Percentiles rank a stretch among this genome's conserved stretches.
These are phyloP conservation scores for Sciurus carolinensis DNA, from an alignment of 2,797 vertebrate genomes.

Conservation along the genomic window DNA sequence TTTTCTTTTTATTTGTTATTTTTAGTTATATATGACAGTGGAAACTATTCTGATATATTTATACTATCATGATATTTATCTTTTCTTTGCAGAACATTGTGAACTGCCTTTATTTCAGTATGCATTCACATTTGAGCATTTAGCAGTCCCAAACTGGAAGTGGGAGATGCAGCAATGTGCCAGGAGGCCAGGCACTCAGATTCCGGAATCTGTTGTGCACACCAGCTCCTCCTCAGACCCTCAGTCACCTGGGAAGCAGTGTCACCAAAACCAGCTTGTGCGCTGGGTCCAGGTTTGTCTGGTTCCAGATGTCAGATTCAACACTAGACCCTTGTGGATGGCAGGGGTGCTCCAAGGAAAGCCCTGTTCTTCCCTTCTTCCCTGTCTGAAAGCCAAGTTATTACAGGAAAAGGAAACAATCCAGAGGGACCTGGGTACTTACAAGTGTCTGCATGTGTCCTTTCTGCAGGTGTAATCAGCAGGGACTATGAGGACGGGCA, in stretches of 20 bases:
- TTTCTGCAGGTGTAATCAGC: conserved; percentile 44
- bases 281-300: conserved; percentile 53
- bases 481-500: conserved; percentile 16
- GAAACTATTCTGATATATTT: too few relatives aligned
- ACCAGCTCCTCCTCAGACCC: conserved; percentile 42
- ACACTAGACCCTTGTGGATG: conserved; percentile 59
- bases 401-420: conserved; percentile 41
- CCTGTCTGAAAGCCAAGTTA: conserved; percentile 79
- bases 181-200: conserved; percentile 84
- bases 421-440: conserved; percentile 70
- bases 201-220: conserved; percentile 73
- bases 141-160: conserved; percentile 88
- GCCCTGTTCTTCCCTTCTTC: conserved; percentile 81
- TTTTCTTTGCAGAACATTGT: conserved; percentile 83
- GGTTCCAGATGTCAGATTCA: conserved; percentile 81
- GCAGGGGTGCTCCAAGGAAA: conserved; percentile 1
- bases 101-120: conserved; percentile 87
- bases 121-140: conserved; percentile 88
- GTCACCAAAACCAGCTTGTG: conserved; percentile 55
- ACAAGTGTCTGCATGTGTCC: neutral
- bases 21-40: too few relatives aligned
- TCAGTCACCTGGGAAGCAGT: conserved; percentile 65
- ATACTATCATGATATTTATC: neutral
- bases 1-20: too few relatives aligned
- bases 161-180: conserved; percentile 86